Conservation (phyloP, 2,888 invertebrate species). For the Chaetogeoica ovagalla region DNA sequence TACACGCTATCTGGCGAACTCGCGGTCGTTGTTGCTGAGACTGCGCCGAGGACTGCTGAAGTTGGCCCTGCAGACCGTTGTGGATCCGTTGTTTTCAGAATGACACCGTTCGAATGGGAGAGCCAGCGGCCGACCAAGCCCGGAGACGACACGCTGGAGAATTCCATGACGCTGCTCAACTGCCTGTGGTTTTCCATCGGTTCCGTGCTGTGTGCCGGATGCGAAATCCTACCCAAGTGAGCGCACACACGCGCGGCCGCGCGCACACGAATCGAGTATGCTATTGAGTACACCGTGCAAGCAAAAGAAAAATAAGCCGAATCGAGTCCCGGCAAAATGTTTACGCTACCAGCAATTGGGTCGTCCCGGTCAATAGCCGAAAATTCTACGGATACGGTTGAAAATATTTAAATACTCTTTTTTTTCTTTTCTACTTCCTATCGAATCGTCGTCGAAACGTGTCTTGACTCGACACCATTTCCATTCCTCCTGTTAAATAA, state of each 20-base stretch:
- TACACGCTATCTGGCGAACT: not conserved
- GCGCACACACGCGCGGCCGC: constrained; percentile 36
- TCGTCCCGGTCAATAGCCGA: too few species aligned
- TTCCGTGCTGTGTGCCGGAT: constrained; percentile 65
- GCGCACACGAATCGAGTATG: too few species aligned
- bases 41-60: not conserved
- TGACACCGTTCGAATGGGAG: constrained; percentile 66
- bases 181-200: constrained; percentile 67
- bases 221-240: constrained; percentile 63
- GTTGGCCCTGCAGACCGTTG: constrained; percentile 41
- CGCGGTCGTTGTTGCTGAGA: not conserved
- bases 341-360: too few species aligned
- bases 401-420: too few species aligned
- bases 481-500: too few species aligned
- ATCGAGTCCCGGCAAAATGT: too few species aligned
- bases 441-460: too few species aligned
- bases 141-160: constrained; percentile 64
- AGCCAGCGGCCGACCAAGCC: constrained; percentile 63
- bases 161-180: constrained; percentile 64
- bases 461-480: too few species aligned
- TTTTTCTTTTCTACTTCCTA: too few species aligned
- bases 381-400: too few species aligned
- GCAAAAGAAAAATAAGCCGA: too few species aligned
- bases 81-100: constrained; percentile 59
- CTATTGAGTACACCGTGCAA: too few species aligned